Conservation (phyloP, 2,113 vertebrate genomes). For the Pseudois nayaur region DNA sequence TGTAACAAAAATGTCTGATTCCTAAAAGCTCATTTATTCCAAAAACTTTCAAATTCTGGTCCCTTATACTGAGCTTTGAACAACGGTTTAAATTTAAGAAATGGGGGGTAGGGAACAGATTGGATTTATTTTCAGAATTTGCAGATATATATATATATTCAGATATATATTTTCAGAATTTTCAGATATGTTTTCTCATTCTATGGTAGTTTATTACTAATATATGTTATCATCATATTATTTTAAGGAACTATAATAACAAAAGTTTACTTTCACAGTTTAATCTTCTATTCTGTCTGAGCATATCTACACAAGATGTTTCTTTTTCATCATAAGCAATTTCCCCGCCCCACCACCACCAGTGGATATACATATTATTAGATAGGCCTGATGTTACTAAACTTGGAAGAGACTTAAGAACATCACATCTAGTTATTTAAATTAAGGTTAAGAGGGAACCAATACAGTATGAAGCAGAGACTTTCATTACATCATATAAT, state of each 20-base stretch:
- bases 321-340: background rate
- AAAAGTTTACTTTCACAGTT: background rate
- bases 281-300: background rate
- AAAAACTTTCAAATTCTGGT: background rate
- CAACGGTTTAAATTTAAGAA: background rate
- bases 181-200: background rate
- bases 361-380: background rate
- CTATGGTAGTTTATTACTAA: background rate
- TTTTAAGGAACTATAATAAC: background rate
- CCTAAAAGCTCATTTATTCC: background rate
- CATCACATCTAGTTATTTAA: slow-evolving; percentile 8
- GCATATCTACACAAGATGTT: background rate
- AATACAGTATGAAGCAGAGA: background rate
- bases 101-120: background rate
- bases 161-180: too few species aligned
- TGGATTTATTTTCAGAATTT: background rate
- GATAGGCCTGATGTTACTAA: background rate
- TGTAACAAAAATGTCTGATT: background rate
- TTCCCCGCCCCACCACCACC: fast-evolving
- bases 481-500: slow-evolving; percentile 29
- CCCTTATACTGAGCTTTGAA: background rate
- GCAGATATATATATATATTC: background rate
- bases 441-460: background rate
- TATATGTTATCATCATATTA: background rate
- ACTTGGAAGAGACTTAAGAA: background rate